Evolutionary conservation across 2,888 invertebrate species (phyloP).

Genomic region (Macaria notata): DNA sequence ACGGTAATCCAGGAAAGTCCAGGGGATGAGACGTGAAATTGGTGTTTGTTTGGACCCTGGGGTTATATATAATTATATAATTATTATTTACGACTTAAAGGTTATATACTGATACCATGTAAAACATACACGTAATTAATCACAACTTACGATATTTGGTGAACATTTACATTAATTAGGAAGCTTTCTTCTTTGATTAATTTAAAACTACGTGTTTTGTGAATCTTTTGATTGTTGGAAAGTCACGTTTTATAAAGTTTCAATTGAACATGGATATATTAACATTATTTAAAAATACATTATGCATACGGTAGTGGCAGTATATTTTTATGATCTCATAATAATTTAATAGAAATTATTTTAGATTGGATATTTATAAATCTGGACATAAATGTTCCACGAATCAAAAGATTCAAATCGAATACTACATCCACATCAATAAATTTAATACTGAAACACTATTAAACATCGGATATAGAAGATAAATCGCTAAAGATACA

Average conservation of each 20-base stretch:
- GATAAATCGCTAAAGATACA: conserved; percentile 48
- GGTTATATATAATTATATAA: conserved; percentile 42
- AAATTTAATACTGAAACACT: conserved; percentile 43
- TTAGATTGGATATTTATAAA: too few relatives aligned
- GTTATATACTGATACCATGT: conserved; percentile 8
- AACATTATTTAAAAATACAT: too few relatives aligned
- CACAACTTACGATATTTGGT: conserved; percentile 37
- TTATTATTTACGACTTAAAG: conserved; percentile 22
- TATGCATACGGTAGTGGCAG: conserved; percentile 11
- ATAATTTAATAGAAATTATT: too few relatives aligned
- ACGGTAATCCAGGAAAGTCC: conserved; percentile 71
- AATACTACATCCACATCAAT: conserved; percentile 35
- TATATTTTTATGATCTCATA: not conserved
- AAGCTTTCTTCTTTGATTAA: conserved; percentile 25
- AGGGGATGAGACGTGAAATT: conserved; percentile 64
- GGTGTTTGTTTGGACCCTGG: conserved; percentile 80
- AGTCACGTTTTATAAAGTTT: not conserved
- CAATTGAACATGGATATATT: too few relatives aligned
- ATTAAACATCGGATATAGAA: conserved; percentile 57
- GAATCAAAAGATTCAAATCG: conserved; percentile 36
- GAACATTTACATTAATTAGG: conserved; percentile 34
- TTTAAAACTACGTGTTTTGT: conserved; percentile 10
- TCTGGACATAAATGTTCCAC: conserved; percentile 14
- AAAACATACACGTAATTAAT: conserved; percentile 32
- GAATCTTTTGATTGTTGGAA: conserved; percentile 17